Evolutionary conservation across 2,888 invertebrate species (phyloP).

Genomic region (Melinopterus prodromus): DNA sequence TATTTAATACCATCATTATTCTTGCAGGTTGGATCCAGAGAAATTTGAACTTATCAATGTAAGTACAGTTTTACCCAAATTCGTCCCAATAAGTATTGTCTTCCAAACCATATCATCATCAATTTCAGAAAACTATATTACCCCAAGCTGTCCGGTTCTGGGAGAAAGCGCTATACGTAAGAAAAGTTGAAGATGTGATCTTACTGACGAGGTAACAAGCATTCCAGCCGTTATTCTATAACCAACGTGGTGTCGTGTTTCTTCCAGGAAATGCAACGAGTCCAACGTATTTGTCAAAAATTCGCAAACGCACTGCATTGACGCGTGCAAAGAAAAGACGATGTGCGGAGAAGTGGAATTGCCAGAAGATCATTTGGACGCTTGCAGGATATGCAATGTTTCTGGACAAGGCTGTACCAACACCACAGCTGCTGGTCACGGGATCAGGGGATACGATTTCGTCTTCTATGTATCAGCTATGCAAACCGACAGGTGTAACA

Average conservation of each 20-base stretch:
- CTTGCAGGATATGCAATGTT: slow-evolving; percentile 88
- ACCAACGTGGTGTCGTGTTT: background rate
- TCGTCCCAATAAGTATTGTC: no score
- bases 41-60: slow-evolving; percentile 90
- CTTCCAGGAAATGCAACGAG: slow-evolving; percentile 83
- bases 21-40: slow-evolving; percentile 80
- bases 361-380: slow-evolving; percentile 92
- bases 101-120: background rate
- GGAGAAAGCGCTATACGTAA: slow-evolving; percentile 90
- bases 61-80: slow-evolving; percentile 62
- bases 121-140: slow-evolving; percentile 81
- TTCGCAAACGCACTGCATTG: slow-evolving; percentile 87
- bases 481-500: slow-evolving; percentile 87
- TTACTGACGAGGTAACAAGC: slow-evolving; percentile 81
- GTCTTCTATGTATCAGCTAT: slow-evolving; percentile 96
- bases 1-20: slow-evolving; percentile 44
- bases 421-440: slow-evolving; percentile 67
- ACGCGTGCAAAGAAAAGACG: slow-evolving; percentile 81
- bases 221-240: background rate
- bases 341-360: slow-evolving; percentile 97
- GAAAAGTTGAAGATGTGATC: slow-evolving; percentile 86
- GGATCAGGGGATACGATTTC: slow-evolving; percentile 88
- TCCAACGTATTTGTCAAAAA: slow-evolving; percentile 87
- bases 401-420: slow-evolving; percentile 81
- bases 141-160: slow-evolving; percentile 94